Evolutionary conservation across 1,140 invertebrate species (phyloP).

Genomic region (Procambarus clarkii): DNA sequence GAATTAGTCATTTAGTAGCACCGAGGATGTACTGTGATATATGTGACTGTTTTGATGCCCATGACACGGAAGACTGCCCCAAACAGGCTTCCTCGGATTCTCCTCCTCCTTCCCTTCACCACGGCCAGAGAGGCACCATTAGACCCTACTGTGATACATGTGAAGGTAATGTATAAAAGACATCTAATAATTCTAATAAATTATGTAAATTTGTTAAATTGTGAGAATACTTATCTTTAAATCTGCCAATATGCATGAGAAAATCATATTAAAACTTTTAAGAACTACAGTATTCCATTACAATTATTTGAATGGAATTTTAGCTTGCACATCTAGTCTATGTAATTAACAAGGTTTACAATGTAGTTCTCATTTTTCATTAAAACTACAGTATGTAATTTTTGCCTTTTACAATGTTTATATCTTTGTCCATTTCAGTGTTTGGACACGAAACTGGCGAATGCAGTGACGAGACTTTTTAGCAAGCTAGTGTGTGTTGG

Average conservation of each 20-base stretch:
- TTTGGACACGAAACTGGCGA: constrained; percentile 71
- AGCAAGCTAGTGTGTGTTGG: constrained; percentile 42
- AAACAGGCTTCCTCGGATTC: constrained; percentile 79
- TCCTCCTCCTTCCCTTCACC: constrained; percentile 48
- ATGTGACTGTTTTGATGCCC: constrained; percentile 96
- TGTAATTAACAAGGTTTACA: not conserved
- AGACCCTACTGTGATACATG: constrained; percentile 60
- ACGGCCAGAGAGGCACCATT: constrained; percentile 16
- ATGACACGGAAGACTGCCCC: constrained; percentile 98
- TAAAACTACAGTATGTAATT: not conserved
- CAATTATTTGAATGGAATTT: no score
- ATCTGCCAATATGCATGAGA: no score
- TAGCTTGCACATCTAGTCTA: no score
- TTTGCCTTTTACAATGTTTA: not conserved
- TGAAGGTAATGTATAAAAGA: constrained; percentile 29
- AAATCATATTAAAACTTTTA: not conserved
- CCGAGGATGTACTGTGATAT: constrained; percentile 97
- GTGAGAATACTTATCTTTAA: not conserved
- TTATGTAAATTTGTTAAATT: not conserved
- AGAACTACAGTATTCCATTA: not conserved
- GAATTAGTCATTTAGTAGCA: constrained; percentile 75
- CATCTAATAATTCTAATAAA: not conserved
- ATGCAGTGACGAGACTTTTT: constrained; percentile 70
- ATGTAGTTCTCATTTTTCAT: not conserved
- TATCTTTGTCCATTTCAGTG: constrained; percentile 19